Percentiles rank a stretch among this genome's conserved stretches.
Evolutionary conservation across 2,113 vertebrate species (phyloP).

Genomic region (Eulemur macaco): DNA sequence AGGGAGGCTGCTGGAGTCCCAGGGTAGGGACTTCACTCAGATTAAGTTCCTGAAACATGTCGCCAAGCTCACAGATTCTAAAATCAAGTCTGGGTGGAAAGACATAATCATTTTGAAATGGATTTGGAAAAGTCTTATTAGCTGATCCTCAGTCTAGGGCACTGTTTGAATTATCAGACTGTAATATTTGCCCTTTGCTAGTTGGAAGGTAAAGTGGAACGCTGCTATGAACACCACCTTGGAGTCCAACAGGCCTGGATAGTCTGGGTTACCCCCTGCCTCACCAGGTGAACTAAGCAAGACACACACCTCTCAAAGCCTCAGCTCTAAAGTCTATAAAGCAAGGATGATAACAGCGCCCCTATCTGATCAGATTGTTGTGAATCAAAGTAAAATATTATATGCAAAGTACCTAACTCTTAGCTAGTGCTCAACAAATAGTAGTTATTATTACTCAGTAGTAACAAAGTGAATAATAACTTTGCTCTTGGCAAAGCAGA

Average conservation of each 20-base stretch:
- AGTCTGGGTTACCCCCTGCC: background rate
- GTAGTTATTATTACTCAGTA: background rate
- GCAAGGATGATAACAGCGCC: background rate
- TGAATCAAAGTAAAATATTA: slow-evolving; percentile 18
- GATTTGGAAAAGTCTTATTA: background rate
- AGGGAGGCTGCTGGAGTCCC: slow-evolving; percentile 11
- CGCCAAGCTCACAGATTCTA: slow-evolving; percentile 2
- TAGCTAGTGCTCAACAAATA: background rate
- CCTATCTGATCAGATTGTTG: background rate
- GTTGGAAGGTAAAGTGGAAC: background rate
- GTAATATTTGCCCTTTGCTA: background rate
- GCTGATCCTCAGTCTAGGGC: background rate
- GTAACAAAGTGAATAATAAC: background rate
- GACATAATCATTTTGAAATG: background rate
- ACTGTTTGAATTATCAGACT: background rate
- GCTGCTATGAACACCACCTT: background rate
- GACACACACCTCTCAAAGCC: background rate
- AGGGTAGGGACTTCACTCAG: background rate
- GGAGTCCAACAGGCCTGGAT: background rate
- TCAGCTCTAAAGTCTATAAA: background rate
- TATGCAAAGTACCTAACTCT: background rate
- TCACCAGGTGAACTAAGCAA: background rate
- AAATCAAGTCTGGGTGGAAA: slow-evolving; percentile 15
- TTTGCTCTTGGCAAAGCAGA: background rate
- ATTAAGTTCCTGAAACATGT: slow-evolving; percentile 5